Conservation (phyloP, 1,140 invertebrate species). For the Parasteatoda tepidariorum region DNA sequence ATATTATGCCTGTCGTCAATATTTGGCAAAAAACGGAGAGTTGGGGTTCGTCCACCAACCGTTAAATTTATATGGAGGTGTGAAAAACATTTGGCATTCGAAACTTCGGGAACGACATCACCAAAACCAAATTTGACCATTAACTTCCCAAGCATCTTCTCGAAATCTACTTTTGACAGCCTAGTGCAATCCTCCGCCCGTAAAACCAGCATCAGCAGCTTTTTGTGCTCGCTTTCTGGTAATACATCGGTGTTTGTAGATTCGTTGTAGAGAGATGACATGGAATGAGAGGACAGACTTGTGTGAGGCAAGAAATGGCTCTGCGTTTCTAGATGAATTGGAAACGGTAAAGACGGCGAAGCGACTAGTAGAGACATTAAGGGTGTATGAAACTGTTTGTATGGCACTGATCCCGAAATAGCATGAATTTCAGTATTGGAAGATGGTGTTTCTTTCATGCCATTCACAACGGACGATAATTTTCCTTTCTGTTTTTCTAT, state of each 20-base stretch:
- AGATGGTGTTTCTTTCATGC: neutral
- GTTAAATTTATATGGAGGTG: constrained; percentile 47
- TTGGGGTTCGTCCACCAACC: constrained; percentile 9
- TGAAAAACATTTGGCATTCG: constrained; percentile 45
- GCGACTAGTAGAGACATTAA: constrained; percentile 41
- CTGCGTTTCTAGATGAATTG: neutral
- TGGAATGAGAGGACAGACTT: neutral
- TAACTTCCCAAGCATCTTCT: constrained; percentile 41
- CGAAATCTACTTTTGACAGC: constrained; percentile 44
- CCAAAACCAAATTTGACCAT: constrained; percentile 47
- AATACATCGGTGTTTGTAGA: neutral
- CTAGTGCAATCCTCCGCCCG: constrained; percentile 41
- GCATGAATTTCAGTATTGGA: neutral
- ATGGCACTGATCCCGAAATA: neutral
- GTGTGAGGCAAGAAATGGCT: neutral
- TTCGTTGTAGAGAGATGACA: constrained; percentile 41
- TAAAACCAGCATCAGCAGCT: constrained; percentile 47
- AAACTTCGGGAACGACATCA: constrained; percentile 29
- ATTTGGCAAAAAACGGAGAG: constrained; percentile 41
- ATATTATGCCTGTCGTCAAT: constrained; percentile 25
- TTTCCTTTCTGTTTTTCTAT: neutral
- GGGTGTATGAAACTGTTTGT: constrained; percentile 30
- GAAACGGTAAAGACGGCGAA: constrained; percentile 1
- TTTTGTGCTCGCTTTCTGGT: constrained; percentile 39
- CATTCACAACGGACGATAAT: neutral